Base-by-base conservation (phyloP, 2,888 invertebrate species). In the Eremobia ochroleuca region DNA sequence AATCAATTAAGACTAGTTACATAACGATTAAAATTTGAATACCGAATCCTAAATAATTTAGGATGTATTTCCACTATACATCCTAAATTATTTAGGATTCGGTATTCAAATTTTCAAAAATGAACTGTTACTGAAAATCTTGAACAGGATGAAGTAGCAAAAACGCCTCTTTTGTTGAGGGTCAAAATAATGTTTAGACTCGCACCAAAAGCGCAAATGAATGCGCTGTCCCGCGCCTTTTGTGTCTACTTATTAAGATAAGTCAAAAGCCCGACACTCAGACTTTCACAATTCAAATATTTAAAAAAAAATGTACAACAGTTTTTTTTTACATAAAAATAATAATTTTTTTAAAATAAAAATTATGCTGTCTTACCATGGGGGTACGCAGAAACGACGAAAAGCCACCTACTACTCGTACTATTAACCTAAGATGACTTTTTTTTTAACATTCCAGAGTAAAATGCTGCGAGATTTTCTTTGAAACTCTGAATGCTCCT, bases 391-490 rank as follows among this genome's bases (percentile, higher is more conserved):
- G 40, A 40, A 11, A 40, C 13, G 5, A 46, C 8, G 25, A 25
- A 49, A 49, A 21, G 9, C 4, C 13, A n/a, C 65, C 40, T 43
- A 21, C 40, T 40, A 40, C 40, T 40, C n/a, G 6, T 28, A 25
- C 2, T 46, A 31, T 31, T 5, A 67, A 34, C 5, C 31, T 49
- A 34, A 4, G 0, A 49, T 49, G 9, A 49, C 25, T 28, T 9
- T 21, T 9, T 62, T 21, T 52, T 49, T n/a, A 25, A 11, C 0
- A 13, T 89, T 90, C 2, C 93, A 96, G 96, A 88, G 81, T 93
- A 5, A 92, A 93, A 90, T 94, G 93, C 88, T 95, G 95, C 71
- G 94, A 96, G 82, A 89, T 96, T 52, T 94, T 96, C 77, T 96
- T 96, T 75, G 96, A 96, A 80, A 91, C 93, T 0, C 85, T 96